Base-by-base conservation (phyloP, 2,113 vertebrate species). In the Zonotrichia leucophrys region DNA sequence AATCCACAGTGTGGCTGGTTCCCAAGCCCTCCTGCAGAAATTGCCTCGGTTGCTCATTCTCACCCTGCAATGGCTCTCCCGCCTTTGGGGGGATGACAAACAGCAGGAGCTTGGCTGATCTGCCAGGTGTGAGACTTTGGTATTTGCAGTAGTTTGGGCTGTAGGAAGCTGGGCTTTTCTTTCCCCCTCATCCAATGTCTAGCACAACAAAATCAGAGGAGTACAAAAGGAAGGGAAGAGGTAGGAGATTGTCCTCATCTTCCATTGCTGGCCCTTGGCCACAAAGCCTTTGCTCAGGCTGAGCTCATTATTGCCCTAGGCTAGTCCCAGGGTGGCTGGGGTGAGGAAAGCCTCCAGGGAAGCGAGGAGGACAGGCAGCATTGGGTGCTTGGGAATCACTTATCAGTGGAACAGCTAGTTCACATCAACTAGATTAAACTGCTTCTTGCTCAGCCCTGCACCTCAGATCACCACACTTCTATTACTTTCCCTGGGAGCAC, bases 21-120 rank as follows among this genome's bases (percentile, higher is more conserved):
- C 46, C 76, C 66, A 68, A 78, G 83, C 80, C 62, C 73, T 84
- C 88, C 89, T 55, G 69, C 56, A 76, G 90, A 28, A 81, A 49
- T 17, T 12, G 7, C 12, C 41, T 23, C 58, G 15, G 3, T 35
- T 62, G 50, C 73, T 90, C 46, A 86, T 96, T 95, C 60, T 90
- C 92, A 77, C 64, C 49, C 83, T 60, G 49, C 10, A 2, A 21
- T n/a, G 12, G 17, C 15, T 76, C 69, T 46, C 41, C n/a, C 0
- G 0, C 27, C 25, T 79, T 64, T 24, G 50, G 41, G 7, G 30
- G 31, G 42, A 55, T 58, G 53, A 53, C 37, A 84, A 94, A 50
- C 68, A 89, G 64, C 7, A 0, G 76, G 88, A 89, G 23, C 1
- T 4, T 13, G 31, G 37, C 44, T 82, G 25, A 82, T 41, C n/a